These are phyloP conservation scores for Graptemys geographica DNA, from an alignment of 2,797 vertebrate genomes.

Conservation along the genomic window DNA sequence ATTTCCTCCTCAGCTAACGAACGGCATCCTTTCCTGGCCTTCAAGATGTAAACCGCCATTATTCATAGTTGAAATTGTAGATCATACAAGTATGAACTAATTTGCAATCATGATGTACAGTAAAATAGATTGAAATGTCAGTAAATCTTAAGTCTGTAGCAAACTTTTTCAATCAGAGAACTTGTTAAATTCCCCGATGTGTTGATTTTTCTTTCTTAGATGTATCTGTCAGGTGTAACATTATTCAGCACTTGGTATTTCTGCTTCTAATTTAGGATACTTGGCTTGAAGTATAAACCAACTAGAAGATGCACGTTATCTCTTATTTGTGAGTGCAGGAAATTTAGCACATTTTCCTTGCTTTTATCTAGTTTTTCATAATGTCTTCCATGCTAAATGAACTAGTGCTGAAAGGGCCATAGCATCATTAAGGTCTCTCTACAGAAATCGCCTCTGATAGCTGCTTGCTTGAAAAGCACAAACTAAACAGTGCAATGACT, in stretches of 20 bases:
- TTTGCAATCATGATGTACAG: conserved; percentile 65
- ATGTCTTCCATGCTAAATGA: conserved; percentile 42
- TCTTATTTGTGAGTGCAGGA: conserved; percentile 39
- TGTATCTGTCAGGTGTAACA: not conserved
- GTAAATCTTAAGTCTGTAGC: conserved; percentile 72
- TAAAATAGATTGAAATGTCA: conserved; percentile 76
- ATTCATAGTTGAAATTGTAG: conserved; percentile 69
- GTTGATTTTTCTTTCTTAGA: conserved; percentile 66
- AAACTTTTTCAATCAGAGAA: conserved; percentile 77
- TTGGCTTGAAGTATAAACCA: conserved; percentile 42
- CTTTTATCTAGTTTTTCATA: conserved; percentile 51
- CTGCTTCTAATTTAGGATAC: conserved; percentile 50
- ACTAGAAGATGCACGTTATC: conserved; percentile 9
- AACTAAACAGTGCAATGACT: conserved; percentile 43
- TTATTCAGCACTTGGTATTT: conserved; percentile 39
- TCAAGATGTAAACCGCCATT: conserved; percentile 61
- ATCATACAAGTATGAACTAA: conserved; percentile 51
- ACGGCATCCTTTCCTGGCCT: conserved; percentile 32
- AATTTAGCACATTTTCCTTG: conserved; percentile 47
- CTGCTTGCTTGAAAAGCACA: conserved; percentile 58
- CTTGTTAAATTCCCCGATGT: conserved; percentile 46
- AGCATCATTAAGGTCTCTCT: conserved; percentile 25
- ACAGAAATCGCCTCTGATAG: conserved; percentile 35
- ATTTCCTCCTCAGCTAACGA: conserved; percentile 38
- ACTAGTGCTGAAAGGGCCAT: conserved; percentile 27